phyloP scores from a whole-genome alignment of 2,113 vertebrate species.

The Nycticryphes semicollaris region DNA sequence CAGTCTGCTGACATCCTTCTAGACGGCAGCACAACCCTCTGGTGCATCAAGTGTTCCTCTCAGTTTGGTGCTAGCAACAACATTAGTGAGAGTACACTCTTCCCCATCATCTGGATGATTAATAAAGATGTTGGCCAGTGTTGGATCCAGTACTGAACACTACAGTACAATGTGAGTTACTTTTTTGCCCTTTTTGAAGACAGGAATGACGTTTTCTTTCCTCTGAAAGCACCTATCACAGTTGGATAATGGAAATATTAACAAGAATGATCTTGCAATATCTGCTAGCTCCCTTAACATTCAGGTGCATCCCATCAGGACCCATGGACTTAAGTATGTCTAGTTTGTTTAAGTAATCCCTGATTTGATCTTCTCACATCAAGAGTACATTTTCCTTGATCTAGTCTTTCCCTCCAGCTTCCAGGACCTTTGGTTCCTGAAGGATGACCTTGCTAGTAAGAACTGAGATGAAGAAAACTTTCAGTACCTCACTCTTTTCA shows the following conservation, averaged over 20 bases:
- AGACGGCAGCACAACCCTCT: not conserved
- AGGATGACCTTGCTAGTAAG: not conserved
- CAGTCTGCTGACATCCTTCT: not conserved
- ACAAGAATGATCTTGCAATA: not conserved
- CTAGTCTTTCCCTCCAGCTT: rapidly evolving
- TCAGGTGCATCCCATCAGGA: rapidly evolving
- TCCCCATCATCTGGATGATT: not conserved
- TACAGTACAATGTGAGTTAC: not conserved
- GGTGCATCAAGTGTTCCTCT: not conserved
- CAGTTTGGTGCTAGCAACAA: not conserved
- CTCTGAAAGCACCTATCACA: not conserved
- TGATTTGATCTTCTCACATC: not conserved
- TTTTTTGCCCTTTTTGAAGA: not conserved
- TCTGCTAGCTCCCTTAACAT: too few species aligned
- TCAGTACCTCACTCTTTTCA: not conserved
- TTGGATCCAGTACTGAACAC: not conserved
- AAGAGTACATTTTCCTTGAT: not conserved
- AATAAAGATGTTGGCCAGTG: not conserved
- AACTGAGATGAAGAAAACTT: not conserved
- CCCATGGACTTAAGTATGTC: not conserved
- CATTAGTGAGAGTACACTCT: not conserved
- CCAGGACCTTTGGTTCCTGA: not conserved
- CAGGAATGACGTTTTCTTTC: not conserved
- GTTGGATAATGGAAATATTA: not conserved
- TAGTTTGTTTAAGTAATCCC: not conserved